A percentile compares a stretch with the other conserved stretches of the same genome.
phyloP scores from a whole-genome alignment of 30 jellyfish, hydroid and myxozoan species.

The Turritopsis dohrnii region DNA sequence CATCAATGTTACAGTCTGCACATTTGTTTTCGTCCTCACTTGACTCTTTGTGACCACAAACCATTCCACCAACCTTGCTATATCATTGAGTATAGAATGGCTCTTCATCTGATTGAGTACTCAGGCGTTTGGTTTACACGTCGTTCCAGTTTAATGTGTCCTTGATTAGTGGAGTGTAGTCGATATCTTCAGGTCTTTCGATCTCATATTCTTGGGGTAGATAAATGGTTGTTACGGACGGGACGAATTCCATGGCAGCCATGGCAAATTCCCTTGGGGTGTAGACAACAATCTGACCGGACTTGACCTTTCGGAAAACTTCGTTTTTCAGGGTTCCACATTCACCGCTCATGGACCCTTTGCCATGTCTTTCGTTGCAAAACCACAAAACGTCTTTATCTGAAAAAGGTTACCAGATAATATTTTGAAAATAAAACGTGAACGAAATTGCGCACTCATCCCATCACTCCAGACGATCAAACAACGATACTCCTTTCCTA shows the following conservation, averaged over 20 bases:
- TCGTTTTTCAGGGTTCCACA: constrained; percentile 16
- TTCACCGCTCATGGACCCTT: constrained; percentile 20
- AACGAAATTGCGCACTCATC: constrained; percentile 9
- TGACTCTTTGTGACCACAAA: constrained; percentile 13
- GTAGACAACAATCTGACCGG: constrained; percentile 4
- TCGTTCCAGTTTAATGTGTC: not conserved
- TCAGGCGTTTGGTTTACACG: not conserved
- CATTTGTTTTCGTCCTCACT: not conserved
- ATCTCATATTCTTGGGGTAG: not conserved
- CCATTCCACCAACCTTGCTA: constrained; percentile 11
- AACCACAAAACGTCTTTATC: not conserved
- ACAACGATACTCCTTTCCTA: not conserved
- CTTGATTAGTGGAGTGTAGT: not conserved
- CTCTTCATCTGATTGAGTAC: not conserved
- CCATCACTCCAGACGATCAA: constrained; percentile 25
- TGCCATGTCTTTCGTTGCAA: constrained; percentile 12
- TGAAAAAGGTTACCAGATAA: constrained; percentile 12
- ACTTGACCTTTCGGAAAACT: constrained; percentile 17
- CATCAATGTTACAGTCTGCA: not conserved
- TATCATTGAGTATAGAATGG: not conserved
- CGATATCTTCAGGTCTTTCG: not conserved
- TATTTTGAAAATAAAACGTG: constrained; percentile 16
- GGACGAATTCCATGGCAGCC: constrained; percentile 5
- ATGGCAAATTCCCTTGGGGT: not conserved
- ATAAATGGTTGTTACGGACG: not conserved